Evolutionary conservation across 2,797 vertebrate species (phyloP), one percentile per base, ranked within the genome.

Genomic region (Xiphophorus birchmanni): DNA sequence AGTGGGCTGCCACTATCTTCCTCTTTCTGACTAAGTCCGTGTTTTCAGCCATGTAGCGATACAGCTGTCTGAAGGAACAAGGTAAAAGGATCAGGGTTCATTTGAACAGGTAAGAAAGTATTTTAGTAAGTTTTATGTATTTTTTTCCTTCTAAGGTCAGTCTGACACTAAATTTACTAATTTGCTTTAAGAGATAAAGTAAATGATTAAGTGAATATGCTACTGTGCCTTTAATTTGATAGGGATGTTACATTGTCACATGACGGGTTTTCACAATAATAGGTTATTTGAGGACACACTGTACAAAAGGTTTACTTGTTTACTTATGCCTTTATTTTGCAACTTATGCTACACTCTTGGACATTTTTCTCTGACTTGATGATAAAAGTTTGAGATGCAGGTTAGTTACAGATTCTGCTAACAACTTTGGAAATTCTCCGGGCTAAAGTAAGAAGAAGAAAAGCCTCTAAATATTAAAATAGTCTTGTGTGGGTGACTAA

Each of bases 81-180:
- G 15, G 7, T 11, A 74, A 77, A 42, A n/a, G 0, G 29, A 80
- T 50, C 26, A 9, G 29, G 50, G 37, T 45, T 74, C 40, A 13
- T 52, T 52, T 58, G 2, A 86, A 23, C 50, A 84, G 86, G 86
- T 90, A 88, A 86, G 82, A 42, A 69, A 12, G 7, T 17, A 17
- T 32, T 37, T 17, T 47, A 17, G 5, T n/a, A 29, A 18, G 42
- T n/a, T n/a, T 45, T 42, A 45, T 29, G 23, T 45, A 45, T 44
- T n/a, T 67, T 67, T 35, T 9, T 71, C 0, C 26, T 58, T 10
- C 40, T 44, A 2, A 17, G 8, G 23, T 58, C 40, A 47, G 73
- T 26, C 73, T 76, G 0, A 73, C 73, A 8, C 26, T 56, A 0
- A 37, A 32, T 13, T 44, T 63, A 17, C 0, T 2, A 17, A 52